Evolutionary conservation across 2,888 invertebrate genomes (phyloP), one percentile per base, ranked within the genome.

Genomic region (Carabus problematicus): DNA sequence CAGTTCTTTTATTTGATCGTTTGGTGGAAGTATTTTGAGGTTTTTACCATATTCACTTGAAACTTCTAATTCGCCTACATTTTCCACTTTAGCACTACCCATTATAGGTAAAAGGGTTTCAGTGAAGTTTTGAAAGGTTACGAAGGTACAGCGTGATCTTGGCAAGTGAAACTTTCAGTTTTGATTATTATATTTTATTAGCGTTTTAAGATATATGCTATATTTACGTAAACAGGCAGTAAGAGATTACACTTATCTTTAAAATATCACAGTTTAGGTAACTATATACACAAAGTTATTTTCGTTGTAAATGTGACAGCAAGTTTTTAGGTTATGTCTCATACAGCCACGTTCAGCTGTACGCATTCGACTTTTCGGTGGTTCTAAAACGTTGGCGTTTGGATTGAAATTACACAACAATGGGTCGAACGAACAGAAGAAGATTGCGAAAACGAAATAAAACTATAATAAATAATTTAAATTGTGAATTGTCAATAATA

Each of bases 1-100:
- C 64, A 95, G 81, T 79, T 95, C 95, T 76, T 90, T 90, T 55
- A 92, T 89, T 82, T 93, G 92, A 79, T 92, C 90, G 76, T 92
- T 92, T 0, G 88, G 85, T 1, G 91, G 89, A 62, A 93, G 79
- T 66, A 92, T 82, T 77, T 89, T 91, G 47, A 93, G 83, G 76
- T 90, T 91, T 63, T 87, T 87, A 0, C 90, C 90, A 74, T 89
- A 91, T 72, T 87, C 86, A 6, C 64, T 79, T 77, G 64, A 73
- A 76, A 69, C 75, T 76, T 79, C 81, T 58, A 72, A 75, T 70
- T 72, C 77, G 63, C 75, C 75, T 42, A 72, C 72, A 61, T 76
- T 75, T 71, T 80, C 79, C 39, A 80, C 76, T 64, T 83, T 82
- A 42, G 79, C 76, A 73, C 79, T 82, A 18, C 83, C 83, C 83